Evolutionary conservation across 2,888 invertebrate genomes (phyloP).

Genomic region (Ellobium chinense): DNA sequence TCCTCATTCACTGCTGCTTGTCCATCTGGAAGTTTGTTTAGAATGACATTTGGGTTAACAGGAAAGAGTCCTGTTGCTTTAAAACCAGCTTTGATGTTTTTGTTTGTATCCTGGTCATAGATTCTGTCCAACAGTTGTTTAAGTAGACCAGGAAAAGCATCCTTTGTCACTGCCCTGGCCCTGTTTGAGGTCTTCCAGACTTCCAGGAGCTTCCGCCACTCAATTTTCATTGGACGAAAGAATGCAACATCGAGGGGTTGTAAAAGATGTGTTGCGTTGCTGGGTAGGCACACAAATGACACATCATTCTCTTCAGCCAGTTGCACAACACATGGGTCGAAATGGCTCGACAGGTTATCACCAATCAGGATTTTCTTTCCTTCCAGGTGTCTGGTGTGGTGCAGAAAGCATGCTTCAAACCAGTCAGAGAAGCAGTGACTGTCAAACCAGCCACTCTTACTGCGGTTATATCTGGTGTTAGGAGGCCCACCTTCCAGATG

Average conservation of each 20-base stretch:
- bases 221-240: not conserved
- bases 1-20: not conserved
- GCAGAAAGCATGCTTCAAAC: not conserved
- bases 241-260: not conserved
- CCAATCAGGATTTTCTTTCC: not conserved
- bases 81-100: no score
- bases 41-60: not conserved
- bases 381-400: not conserved
- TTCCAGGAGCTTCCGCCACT: not conserved
- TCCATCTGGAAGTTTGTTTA: not conserved
- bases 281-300: not conserved
- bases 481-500: not conserved
- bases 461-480: not conserved
- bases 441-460: slow-evolving; percentile 17
- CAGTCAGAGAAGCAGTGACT: not conserved
- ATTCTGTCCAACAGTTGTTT: not conserved
- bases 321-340: not conserved
- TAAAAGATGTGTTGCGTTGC: not conserved
- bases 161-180: not conserved
- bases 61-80: not conserved
- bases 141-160: not conserved
- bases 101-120: not conserved
- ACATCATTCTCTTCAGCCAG: not conserved
- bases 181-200: not conserved
- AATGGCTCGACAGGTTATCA: not conserved